Base-by-base conservation (phyloP, 2,113 vertebrate species). In the Festucalex cinctus region DNA sequence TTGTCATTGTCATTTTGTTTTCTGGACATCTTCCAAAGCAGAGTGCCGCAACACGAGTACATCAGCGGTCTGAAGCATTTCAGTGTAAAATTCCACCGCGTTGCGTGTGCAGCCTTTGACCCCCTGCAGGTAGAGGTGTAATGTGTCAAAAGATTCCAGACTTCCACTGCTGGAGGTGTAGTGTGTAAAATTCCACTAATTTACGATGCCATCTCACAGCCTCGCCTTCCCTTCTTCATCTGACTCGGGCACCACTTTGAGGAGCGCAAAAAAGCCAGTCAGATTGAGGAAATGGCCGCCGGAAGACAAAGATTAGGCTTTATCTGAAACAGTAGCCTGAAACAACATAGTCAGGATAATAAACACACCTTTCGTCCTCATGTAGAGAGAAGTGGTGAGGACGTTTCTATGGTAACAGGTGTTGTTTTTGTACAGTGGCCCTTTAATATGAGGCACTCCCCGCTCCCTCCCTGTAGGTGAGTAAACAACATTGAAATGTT, bases 111-210 rank as follows among this genome's bases (percentile, higher is more conserved):
- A 69, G 73, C 68, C 69, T 75, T 9, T 9, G 24, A 53, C 70
- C 62, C 73, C 80, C 78, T 65, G 72, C 70, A 79, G 79, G 78
- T 79, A 7, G 70, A 74, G 66, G 77, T 68, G 74, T 71, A 83
- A 70, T 67, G 76, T 86, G 78, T 85, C 82, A 79, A n/a, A n/a
- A n/a, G 69, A 86, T 88, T 86, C 82, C 73, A 67, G 69, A 57
- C 62, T 22, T 70, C 56, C 68, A 41, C 26, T 46, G 77, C 85
- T 88, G 79, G 80, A 83, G 85, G 74, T 84, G 70, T 69, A 86
- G 80, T 82, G 80, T 88, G 86, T 72, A 63, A 86, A 86, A 89
- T 86, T 86, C 76, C 84, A 83, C 76, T 37, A 7, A n/a, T 43
- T 69, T 43, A 43, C 66, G 58, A 56, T 56, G 54, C 14, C 53